These are phyloP conservation scores for Sesamia nonagrioides DNA, from an alignment of 1,140 invertebrate genomes.

Conservation along the genomic window DNA sequence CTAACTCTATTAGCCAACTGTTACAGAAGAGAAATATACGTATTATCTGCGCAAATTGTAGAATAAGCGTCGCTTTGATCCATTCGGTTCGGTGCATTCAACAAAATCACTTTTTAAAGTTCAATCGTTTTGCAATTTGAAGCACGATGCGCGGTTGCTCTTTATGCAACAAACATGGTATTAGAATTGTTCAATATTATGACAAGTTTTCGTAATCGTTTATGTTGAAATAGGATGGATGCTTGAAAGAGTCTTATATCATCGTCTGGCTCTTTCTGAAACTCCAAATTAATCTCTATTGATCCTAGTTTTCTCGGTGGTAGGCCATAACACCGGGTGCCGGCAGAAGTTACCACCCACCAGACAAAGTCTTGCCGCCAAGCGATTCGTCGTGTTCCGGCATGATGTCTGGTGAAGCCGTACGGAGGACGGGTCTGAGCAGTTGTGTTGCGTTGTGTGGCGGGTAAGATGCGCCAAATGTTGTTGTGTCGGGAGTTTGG, in stretches of 20 bases:
- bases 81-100: conserved; percentile 5
- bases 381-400: too few relatives aligned
- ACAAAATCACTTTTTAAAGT: conserved; percentile 36
- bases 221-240: background rate
- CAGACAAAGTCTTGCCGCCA: too few relatives aligned
- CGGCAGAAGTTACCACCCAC: too few relatives aligned
- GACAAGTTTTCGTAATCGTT: background rate
- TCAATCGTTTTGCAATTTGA: conserved; percentile 37
- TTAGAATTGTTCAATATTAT: background rate
- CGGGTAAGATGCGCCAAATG: too few relatives aligned
- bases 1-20: conserved; percentile 47
- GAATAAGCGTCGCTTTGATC: conserved; percentile 18
- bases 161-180: conserved; percentile 9
- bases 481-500: too few relatives aligned
- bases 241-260: background rate
- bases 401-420: too few relatives aligned
- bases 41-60: conserved; percentile 21
- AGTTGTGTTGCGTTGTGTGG: too few relatives aligned
- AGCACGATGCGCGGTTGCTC: conserved; percentile 20
- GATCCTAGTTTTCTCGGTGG: too few relatives aligned
- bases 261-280: background rate
- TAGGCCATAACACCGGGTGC: too few relatives aligned
- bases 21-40: conserved; percentile 1
- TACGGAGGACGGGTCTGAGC: too few relatives aligned
- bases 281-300: background rate